Evolutionary conservation across 2,113 vertebrate genomes (phyloP).

Genomic region (Paralichthys olivaceus): DNA sequence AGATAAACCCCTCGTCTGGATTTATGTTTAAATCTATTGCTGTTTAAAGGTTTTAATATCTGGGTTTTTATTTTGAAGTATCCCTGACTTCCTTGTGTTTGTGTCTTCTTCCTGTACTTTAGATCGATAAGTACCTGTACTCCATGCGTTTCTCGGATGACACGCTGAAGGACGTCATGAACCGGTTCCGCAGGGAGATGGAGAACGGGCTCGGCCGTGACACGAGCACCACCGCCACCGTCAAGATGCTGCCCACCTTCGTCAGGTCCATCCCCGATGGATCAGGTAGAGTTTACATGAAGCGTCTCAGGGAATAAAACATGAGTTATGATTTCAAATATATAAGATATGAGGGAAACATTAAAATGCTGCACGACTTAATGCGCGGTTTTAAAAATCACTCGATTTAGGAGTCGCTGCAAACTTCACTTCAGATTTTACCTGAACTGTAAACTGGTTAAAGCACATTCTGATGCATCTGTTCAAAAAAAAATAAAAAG

Average conservation of each 20-base stretch:
- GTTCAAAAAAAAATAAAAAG: conserved; percentile 46
- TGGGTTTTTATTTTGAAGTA: neutral
- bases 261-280: conserved; percentile 98
- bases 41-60: neutral
- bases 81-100: neutral
- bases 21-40: neutral
- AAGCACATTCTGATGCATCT: neutral
- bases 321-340: too few relatives aligned
- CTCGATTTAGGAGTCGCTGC: too few relatives aligned
- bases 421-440: too few relatives aligned
- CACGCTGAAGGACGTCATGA: conserved; percentile 91
- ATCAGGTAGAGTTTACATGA: conserved; percentile 83
- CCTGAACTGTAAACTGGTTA: neutral
- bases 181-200: conserved; percentile 92
- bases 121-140: conserved; percentile 99
- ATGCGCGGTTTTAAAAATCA: too few relatives aligned
- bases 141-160: conserved; percentile 96
- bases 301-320: too few relatives aligned
- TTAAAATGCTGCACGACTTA: too few relatives aligned
- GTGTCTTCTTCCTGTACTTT: conserved; percentile 6
- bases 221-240: conserved; percentile 89
- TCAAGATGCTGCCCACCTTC: conserved; percentile 99
- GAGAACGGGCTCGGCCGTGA: conserved; percentile 90
- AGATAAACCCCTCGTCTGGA: neutral
- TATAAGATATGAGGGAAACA: too few relatives aligned